A percentile compares a stretch with the other conserved stretches of the same genome.
Evolutionary conservation across 35 echinoderm and acorn worm genomes (phyloP).

Genomic region (Heliocidaris erythrogramma): DNA sequence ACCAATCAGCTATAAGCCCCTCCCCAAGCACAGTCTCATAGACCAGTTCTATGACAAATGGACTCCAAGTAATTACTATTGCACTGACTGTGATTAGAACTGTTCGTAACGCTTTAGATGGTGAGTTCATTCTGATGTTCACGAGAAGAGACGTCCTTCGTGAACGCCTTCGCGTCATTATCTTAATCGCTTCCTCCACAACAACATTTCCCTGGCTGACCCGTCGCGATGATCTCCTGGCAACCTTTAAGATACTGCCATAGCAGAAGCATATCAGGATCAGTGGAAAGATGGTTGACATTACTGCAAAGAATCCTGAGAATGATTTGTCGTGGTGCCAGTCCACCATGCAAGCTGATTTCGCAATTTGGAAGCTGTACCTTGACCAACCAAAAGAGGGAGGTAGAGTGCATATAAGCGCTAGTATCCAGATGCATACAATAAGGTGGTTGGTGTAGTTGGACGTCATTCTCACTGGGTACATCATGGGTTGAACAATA

Average conservation of each 20-base stretch:
- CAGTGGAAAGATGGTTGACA: conserved; percentile 62
- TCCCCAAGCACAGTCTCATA: conserved; percentile 63
- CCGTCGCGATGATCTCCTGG: conserved; percentile 55
- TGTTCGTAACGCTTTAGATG: conserved; percentile 82
- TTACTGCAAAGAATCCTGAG: conserved; percentile 67
- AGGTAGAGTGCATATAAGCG: conserved; percentile 70
- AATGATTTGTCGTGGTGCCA: conserved; percentile 85
- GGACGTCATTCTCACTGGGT: conserved; percentile 76
- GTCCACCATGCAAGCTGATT: conserved; percentile 66
- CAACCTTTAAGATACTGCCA: conserved; percentile 71
- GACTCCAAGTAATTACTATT: conserved; percentile 62
- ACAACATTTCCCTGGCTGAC: conserved; percentile 88
- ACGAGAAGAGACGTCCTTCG: conserved; percentile 77
- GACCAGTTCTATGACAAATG: conserved; percentile 60
- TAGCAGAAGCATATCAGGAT: conserved; percentile 79
- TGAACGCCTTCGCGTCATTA: conserved; percentile 53
- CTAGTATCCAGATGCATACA: conserved; percentile 64
- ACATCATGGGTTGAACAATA: conserved; percentile 89
- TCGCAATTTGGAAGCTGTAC: conserved; percentile 58
- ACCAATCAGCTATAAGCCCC: conserved; percentile 43
- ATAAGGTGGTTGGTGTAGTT: conserved; percentile 70
- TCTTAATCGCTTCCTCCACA: conserved; percentile 3
- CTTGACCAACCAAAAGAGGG: conserved; percentile 89
- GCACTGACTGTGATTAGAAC: conserved; percentile 69
- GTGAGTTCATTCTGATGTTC: conserved; percentile 90